Evolutionary conservation across 1,140 invertebrate species (phyloP), one percentile per base, ranked within the genome.

Genomic region (Tetramorium alpestre): DNA sequence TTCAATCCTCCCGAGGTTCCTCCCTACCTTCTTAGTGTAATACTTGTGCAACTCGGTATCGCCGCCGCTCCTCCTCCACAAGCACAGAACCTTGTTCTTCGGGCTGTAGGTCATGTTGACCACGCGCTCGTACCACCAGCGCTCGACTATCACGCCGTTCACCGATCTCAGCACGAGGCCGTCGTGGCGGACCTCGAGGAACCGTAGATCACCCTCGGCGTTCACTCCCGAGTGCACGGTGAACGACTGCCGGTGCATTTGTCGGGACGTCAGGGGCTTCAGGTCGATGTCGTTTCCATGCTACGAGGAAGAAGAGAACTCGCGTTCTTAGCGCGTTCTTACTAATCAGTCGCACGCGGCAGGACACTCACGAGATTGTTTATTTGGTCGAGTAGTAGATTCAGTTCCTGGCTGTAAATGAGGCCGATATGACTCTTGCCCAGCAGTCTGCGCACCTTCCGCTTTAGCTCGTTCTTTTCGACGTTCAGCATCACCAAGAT

Each of bases 41-140:
- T 99, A 99, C 96, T 99, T 99, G 95, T 99, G 98, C 75, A 99
- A 96, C 93, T 99, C 98, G 0, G 98, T 99, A 93, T 98, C 98
- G 13, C 98, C 98, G 3, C 98, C 98, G 92, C 98, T 98, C 89
- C 97, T 96, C 84, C 98, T 97, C 99, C 99, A 99, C 62, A 99
- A 96, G 95, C 99, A 99, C 67, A 99, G 96, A 18, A 99, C 98
- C 95, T 98, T 98, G 92, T 98, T 99, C 96, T 99, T 99, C 0
- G 99, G 99, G 91, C 99, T 99, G 94, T 99, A 99, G 0, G 99
- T 99, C 99, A 99, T 99, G 93, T 99, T 99, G 13, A 99, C 99
- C 33, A 99, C 96, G 75, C 99, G 96, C 94, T 99, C 99, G 96
- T 99, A 99, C 99, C 99, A 99, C 99, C 99, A 99, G 94, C 98